phyloP scores from a whole-genome alignment of 2,113 vertebrate genomes.

The Amblyopsis rosae region DNA sequence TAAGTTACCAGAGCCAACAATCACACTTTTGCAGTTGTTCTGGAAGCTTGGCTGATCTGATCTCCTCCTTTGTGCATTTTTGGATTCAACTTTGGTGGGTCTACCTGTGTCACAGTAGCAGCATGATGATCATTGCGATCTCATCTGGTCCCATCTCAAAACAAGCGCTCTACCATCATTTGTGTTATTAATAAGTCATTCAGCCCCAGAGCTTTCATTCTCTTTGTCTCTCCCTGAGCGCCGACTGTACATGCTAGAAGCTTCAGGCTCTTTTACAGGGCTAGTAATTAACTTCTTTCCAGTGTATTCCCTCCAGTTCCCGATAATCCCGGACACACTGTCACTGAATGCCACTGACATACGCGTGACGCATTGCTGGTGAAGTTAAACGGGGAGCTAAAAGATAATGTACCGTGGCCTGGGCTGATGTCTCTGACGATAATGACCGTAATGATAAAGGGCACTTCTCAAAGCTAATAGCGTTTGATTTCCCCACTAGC shows the following conservation, averaged over 20 bases:
- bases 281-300: constrained; percentile 45
- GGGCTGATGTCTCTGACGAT: constrained; percentile 65
- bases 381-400: constrained; percentile 69
- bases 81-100: no score
- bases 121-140: constrained; percentile 33
- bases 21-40: no score
- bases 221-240: constrained; percentile 38
- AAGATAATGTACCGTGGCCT: constrained; percentile 54
- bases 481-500: constrained; percentile 73
- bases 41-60: no score
- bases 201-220: constrained; percentile 40
- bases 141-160: constrained; percentile 27
- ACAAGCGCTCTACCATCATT: constrained; percentile 54
- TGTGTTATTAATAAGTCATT: constrained; percentile 66
- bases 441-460: constrained; percentile 69
- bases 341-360: constrained; percentile 41
- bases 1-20: no score
- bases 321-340: constrained; percentile 60
- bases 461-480: constrained; percentile 66
- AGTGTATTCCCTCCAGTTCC: constrained; percentile 48
- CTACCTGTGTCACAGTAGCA: constrained; percentile 42
- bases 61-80: constrained; percentile 1
- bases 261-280: background rate
- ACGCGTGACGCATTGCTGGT: constrained; percentile 55
- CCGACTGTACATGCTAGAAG: constrained; percentile 36